Conservation (phyloP, 2,888 invertebrate species). For the Limnephilus lunatus region DNA sequence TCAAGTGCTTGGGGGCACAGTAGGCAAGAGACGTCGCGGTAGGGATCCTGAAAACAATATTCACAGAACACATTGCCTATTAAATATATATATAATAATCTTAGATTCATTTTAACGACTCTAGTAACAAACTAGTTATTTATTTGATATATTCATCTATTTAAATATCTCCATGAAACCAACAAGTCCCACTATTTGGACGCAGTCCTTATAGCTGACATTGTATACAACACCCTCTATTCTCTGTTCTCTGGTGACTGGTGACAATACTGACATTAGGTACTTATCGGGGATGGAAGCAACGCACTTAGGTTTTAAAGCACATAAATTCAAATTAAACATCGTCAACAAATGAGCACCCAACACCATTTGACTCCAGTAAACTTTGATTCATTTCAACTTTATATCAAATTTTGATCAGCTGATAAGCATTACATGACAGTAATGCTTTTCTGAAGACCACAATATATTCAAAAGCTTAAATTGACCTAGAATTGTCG, state of each 20-base stretch:
- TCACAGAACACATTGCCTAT: slow-evolving; percentile 65
- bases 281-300: neutral
- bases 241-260: neutral
- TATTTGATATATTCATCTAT: slow-evolving; percentile 61
- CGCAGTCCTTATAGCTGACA: slow-evolving; percentile 39
- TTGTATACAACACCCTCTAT: slow-evolving; percentile 56
- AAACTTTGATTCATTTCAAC: too few species aligned
- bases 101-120: slow-evolving; percentile 65
- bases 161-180: slow-evolving; percentile 66
- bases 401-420: too few species aligned
- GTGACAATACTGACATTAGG: neutral
- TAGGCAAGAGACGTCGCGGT: slow-evolving; percentile 56
- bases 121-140: slow-evolving; percentile 66
- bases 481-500: too few species aligned
- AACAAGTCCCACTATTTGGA: slow-evolving; percentile 62
- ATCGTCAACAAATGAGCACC: too few species aligned
- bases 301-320: neutral
- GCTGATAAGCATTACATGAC: too few species aligned
- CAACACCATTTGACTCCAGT: too few species aligned
- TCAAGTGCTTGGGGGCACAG: slow-evolving; percentile 49
- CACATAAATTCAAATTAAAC: too few species aligned
- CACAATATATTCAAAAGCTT: too few species aligned
- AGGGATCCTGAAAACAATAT: slow-evolving; percentile 59
- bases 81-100: slow-evolving; percentile 56
- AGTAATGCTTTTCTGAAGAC: too few species aligned